Evolutionary conservation across 1,140 invertebrate species (phyloP).

Genomic region (Steinernema khuongi): DNA sequence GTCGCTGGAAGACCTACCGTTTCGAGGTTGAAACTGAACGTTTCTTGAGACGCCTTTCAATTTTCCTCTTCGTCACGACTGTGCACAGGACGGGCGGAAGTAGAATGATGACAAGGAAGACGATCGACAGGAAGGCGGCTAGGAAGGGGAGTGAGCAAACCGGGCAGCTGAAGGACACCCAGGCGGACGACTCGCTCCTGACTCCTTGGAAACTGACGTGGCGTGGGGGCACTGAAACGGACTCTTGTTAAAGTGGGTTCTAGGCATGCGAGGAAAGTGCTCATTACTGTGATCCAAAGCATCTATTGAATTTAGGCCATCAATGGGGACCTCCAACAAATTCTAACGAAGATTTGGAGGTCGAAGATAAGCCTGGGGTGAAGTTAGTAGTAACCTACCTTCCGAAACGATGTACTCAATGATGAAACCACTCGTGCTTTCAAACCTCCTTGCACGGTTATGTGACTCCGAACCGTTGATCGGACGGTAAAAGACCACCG

Average conservation of each 20-base stretch:
- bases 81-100: background rate
- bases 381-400: background rate
- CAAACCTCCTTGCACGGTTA: background rate
- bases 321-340: too few species aligned
- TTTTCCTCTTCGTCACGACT: background rate
- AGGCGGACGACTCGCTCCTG: background rate
- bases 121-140: background rate
- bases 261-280: too few species aligned
- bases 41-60: background rate
- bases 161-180: background rate
- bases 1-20: background rate
- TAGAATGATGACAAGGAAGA: background rate
- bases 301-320: too few species aligned
- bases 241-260: too few species aligned
- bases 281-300: too few species aligned
- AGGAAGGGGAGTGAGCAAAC: slow-evolving; percentile 3
- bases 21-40: background rate
- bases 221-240: background rate
- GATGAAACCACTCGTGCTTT: background rate
- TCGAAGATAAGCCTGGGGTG: too few species aligned
- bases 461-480: background rate
- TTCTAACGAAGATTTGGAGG: too few species aligned
- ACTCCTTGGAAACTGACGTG: background rate
- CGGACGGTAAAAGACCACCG: background rate
- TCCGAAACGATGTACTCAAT: background rate